A percentile compares a stretch with the other conserved stretches of the same genome.
Evolutionary conservation across 2,888 invertebrate species (phyloP).

Genomic region (Amiota minor): DNA sequence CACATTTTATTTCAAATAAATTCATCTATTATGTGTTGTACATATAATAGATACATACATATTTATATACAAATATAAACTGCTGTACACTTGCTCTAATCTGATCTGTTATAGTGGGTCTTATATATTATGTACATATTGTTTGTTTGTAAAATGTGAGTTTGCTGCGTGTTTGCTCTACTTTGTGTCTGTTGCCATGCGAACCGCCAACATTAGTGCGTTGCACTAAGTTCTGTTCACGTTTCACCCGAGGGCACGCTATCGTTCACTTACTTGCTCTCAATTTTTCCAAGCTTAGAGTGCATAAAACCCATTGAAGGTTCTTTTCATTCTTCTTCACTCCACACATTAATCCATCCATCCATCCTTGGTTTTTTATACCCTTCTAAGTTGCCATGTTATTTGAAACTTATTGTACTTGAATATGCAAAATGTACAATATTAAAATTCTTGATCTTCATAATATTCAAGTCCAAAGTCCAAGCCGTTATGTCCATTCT

Average conservation of each 20-base stretch:
- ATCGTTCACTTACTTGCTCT: neutral
- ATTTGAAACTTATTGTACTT: too few species aligned
- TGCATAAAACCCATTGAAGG: slow-evolving; percentile 18
- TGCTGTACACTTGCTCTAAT: neutral
- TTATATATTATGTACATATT: slow-evolving; percentile 11
- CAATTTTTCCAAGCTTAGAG: neutral
- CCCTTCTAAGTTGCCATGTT: too few species aligned
- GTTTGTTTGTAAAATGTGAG: neutral
- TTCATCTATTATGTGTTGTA: neutral
- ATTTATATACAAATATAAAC: neutral
- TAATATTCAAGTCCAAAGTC: too few species aligned
- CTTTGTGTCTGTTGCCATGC: slow-evolving; percentile 24
- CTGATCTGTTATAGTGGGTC: neutral
- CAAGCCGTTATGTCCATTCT: too few species aligned
- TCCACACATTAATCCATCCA: too few species aligned
- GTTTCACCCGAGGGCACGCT: neutral
- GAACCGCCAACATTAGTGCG: neutral
- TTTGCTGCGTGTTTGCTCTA: slow-evolving; percentile 9
- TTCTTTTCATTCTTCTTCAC: neutral
- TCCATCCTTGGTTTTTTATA: too few species aligned
- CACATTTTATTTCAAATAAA: neutral
- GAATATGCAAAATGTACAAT: too few species aligned
- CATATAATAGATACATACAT: too few species aligned
- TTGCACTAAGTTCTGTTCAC: neutral
- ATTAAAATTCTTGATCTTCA: too few species aligned